phyloP scores from a whole-genome alignment of 2,113 vertebrate species.

The Dendrocopos noguchii region DNA sequence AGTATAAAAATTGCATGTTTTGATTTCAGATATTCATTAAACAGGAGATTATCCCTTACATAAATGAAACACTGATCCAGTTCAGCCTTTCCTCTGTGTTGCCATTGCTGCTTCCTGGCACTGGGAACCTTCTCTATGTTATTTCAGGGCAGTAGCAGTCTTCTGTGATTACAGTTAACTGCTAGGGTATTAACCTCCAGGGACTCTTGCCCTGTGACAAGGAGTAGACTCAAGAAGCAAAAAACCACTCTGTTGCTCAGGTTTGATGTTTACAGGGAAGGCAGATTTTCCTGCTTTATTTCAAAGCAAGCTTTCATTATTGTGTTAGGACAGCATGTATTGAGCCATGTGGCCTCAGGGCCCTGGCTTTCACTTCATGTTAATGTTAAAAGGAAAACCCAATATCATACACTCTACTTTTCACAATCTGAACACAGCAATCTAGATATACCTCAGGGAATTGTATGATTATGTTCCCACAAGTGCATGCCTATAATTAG shows the following conservation, averaged over 20 bases:
- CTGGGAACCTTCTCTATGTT: neutral
- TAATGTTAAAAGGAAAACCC: conserved; percentile 21
- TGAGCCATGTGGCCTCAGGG: neutral
- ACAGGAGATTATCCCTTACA: neutral
- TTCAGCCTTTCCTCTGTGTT: neutral
- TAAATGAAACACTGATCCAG: neutral
- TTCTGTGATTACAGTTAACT: neutral
- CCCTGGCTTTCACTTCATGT: conserved; percentile 7
- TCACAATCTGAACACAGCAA: conserved; percentile 24
- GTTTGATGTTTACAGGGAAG: conserved; percentile 1
- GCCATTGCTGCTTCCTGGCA: neutral
- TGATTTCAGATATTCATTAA: neutral
- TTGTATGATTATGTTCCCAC: neutral
- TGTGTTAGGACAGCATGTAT: conserved; percentile 19
- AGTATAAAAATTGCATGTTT: neutral
- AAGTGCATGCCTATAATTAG: conserved; percentile 30
- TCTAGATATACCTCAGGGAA: neutral
- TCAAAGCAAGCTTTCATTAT: conserved; percentile 21
- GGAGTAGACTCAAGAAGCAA: neutral
- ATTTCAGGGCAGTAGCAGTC: neutral
- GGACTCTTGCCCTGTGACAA: neutral
- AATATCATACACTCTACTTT: conserved; percentile 2
- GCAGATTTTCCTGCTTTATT: neutral
- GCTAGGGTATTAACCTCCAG: neutral
- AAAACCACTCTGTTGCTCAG: neutral